phyloP scores from a whole-genome alignment of 2,113 vertebrate genomes.

The Gambusia holbrooki region DNA sequence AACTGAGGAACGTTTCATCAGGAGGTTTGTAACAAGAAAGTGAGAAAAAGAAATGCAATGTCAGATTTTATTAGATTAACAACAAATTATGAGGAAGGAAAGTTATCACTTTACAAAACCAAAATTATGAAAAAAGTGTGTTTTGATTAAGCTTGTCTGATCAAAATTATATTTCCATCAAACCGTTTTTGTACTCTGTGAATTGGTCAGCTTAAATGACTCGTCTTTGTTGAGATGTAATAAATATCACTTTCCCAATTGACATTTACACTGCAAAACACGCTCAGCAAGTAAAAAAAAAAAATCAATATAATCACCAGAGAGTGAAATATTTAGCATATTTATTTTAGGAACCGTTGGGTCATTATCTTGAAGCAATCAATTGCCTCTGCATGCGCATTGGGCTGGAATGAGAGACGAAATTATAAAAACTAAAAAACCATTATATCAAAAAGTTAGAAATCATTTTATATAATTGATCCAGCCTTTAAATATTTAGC shows the following conservation, averaged over 20 bases:
- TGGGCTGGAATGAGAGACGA: background rate
- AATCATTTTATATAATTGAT: constrained; percentile 15
- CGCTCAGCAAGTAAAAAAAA: background rate
- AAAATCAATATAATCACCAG: background rate
- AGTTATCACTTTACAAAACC: no score
- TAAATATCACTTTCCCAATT: background rate
- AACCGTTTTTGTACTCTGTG: background rate
- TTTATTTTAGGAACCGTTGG: background rate
- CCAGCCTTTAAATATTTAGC: constrained; percentile 35
- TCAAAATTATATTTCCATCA: no score
- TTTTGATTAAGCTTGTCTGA: no score
- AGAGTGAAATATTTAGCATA: background rate
- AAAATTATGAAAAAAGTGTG: no score
- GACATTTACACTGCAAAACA: background rate
- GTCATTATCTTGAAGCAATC: background rate
- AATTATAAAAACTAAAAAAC: background rate
- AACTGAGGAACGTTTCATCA: background rate
- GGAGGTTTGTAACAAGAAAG: background rate
- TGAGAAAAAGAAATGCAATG: background rate
- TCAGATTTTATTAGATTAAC: background rate
- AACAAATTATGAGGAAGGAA: background rate
- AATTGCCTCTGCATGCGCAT: background rate
- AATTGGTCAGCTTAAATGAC: background rate
- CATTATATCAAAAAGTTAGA: background rate
- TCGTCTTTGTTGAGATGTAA: background rate